These are phyloP conservation scores for Lineus longissimus DNA, from an alignment of 1,140 invertebrate species.

Conservation along the genomic window DNA sequence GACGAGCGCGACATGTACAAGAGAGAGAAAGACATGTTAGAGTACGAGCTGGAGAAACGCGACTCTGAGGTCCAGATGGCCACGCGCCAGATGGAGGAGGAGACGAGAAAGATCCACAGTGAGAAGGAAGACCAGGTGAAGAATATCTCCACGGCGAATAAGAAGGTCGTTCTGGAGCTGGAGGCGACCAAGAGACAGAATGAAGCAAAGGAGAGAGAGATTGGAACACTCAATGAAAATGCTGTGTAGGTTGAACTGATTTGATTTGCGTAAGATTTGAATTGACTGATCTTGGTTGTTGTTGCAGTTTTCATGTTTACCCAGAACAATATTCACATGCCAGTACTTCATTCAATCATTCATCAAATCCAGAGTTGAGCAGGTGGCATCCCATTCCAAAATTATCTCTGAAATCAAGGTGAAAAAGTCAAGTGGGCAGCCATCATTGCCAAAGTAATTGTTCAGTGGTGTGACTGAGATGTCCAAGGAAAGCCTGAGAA, in stretches of 20 bases:
- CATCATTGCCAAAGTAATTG: too few species aligned
- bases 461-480: too few species aligned
- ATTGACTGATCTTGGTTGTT: too few species aligned
- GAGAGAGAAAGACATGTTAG: background rate
- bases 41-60: background rate
- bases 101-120: background rate
- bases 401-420: too few species aligned
- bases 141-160: background rate
- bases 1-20: background rate
- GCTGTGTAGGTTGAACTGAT: conserved; percentile 27
- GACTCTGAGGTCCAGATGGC: background rate
- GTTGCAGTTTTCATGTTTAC: too few species aligned
- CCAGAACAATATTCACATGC: too few species aligned
- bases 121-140: background rate
- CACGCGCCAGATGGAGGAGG: background rate
- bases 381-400: too few species aligned
- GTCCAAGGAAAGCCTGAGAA: too few species aligned
- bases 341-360: too few species aligned
- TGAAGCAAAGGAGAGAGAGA: conserved; percentile 37
- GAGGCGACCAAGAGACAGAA: conserved; percentile 25
- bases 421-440: too few species aligned
- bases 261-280: background rate
- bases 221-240: conserved; percentile 35
- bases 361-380: too few species aligned
- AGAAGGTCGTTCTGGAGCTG: conserved; percentile 8